Conservation (phyloP, 2,797 vertebrate genomes). For the Helarctos malayanus region DNA sequence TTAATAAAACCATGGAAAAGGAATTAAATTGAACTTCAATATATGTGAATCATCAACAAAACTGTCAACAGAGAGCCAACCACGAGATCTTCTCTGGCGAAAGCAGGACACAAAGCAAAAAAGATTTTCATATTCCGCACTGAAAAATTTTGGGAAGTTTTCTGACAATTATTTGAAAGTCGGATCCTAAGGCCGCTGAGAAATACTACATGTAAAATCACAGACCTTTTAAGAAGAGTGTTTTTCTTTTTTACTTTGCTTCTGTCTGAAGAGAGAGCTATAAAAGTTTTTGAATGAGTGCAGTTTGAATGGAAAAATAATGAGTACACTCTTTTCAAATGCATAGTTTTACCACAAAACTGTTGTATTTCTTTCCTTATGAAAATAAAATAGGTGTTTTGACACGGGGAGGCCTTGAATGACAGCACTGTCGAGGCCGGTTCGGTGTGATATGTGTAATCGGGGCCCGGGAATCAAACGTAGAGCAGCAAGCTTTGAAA, state of each 20-base stretch:
- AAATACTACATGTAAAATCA: not conserved
- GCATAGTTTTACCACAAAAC: constrained; percentile 39
- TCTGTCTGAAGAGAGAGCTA: constrained; percentile 34
- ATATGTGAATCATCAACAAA: not conserved
- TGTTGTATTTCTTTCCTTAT: constrained; percentile 45
- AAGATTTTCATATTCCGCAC: not conserved
- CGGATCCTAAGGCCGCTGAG: not conserved
- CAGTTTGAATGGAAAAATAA: constrained; percentile 45
- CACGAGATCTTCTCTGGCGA: not conserved
- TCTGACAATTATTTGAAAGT: constrained; percentile 59
- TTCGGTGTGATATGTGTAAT: constrained; percentile 43
- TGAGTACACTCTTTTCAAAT: constrained; percentile 55
- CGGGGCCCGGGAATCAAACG: constrained; percentile 67
- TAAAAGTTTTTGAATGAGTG: constrained; percentile 11
- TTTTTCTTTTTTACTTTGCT: not conserved
- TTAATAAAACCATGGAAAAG: constrained; percentile 37
- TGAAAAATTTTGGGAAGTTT: not conserved
- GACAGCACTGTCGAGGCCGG: not conserved
- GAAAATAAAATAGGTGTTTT: constrained; percentile 56
- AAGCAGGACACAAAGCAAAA: not conserved
- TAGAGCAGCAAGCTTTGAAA: constrained; percentile 67
- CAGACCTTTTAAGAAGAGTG: constrained; percentile 20
- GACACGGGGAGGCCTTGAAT: not conserved
- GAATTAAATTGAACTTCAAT: constrained; percentile 6
- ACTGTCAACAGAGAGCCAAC: not conserved